Percentiles rank a stretch among this genome's conserved stretches.
phyloP scores from a whole-genome alignment of 2,888 invertebrate genomes.

The Eumerus sabulonum region DNA sequence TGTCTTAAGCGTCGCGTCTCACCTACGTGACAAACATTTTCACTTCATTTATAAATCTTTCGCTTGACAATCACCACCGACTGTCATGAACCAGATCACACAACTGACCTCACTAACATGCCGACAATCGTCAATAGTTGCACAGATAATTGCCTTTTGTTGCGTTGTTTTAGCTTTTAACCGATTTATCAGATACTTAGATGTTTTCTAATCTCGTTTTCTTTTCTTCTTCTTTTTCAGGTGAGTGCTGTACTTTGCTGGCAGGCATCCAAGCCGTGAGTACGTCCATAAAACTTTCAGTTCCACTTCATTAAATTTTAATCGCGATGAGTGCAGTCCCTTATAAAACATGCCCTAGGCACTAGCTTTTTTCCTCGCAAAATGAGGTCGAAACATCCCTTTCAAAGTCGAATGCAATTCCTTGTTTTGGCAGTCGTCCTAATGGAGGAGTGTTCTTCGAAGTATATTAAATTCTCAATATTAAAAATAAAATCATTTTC shows the following conservation, averaged over 20 bases:
- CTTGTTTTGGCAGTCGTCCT: slow-evolving; percentile 51
- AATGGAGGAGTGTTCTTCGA: slow-evolving; percentile 45
- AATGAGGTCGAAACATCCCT: slow-evolving; percentile 36
- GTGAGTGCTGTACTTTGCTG: slow-evolving; percentile 40
- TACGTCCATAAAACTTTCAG: slow-evolving; percentile 15
- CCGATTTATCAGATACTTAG: slow-evolving; percentile 18
- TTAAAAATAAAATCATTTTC: background rate
- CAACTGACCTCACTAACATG: slow-evolving; percentile 22
- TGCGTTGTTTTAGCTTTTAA: background rate
- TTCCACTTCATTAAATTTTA: slow-evolving; percentile 45
- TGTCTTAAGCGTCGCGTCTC: slow-evolving; percentile 42
- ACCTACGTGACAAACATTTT: slow-evolving; percentile 53
- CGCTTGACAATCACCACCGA: slow-evolving; percentile 36
- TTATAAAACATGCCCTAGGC: background rate
- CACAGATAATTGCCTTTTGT: slow-evolving; percentile 33
- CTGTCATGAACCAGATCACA: slow-evolving; percentile 46
- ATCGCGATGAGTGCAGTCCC: slow-evolving; percentile 29
- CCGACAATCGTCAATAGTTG: slow-evolving; percentile 10
- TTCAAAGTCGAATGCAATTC: slow-evolving; percentile 6
- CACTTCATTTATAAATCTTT: slow-evolving; percentile 51
- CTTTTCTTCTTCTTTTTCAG: slow-evolving; percentile 42
- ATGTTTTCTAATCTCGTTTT: slow-evolving; percentile 2
- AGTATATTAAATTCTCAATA: slow-evolving; percentile 20
- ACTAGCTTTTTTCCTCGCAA: background rate
- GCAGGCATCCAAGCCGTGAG: slow-evolving; percentile 51